A percentile compares a stretch with the other conserved stretches of the same genome.
Evolutionary conservation across 2,113 vertebrate species (phyloP).

Genomic region (Cyanoramphus novaezelandiae): DNA sequence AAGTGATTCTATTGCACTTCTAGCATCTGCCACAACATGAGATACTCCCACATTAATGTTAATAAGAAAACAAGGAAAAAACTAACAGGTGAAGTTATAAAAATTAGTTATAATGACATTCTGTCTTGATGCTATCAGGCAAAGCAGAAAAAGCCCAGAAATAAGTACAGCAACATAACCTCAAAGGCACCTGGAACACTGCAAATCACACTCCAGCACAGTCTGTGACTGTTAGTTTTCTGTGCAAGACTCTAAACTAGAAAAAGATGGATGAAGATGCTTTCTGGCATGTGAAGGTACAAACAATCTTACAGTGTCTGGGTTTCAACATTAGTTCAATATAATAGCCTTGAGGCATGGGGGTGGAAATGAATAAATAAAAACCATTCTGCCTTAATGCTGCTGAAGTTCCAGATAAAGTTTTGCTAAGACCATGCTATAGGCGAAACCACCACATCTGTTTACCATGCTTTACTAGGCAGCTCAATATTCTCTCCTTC

Average conservation of each 20-base stretch:
- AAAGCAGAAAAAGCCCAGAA: background rate
- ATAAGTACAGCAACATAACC: background rate
- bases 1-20: background rate
- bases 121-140: background rate
- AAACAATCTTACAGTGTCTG: background rate
- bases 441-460: background rate
- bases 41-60: background rate
- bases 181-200: background rate
- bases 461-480: background rate
- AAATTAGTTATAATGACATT: background rate
- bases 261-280: background rate
- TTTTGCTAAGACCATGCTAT: background rate
- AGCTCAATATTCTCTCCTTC: background rate
- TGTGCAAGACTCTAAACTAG: background rate
- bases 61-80: background rate
- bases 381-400: background rate
- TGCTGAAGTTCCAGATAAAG: background rate
- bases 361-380: background rate
- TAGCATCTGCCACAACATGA: background rate
- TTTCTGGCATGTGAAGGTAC: background rate
- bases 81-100: background rate
- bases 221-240: background rate
- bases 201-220: background rate
- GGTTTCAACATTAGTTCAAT: background rate
- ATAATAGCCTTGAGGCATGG: background rate